Conservation (phyloP, 2,797 vertebrate genomes). For the Phalanger gymnotis region DNA sequence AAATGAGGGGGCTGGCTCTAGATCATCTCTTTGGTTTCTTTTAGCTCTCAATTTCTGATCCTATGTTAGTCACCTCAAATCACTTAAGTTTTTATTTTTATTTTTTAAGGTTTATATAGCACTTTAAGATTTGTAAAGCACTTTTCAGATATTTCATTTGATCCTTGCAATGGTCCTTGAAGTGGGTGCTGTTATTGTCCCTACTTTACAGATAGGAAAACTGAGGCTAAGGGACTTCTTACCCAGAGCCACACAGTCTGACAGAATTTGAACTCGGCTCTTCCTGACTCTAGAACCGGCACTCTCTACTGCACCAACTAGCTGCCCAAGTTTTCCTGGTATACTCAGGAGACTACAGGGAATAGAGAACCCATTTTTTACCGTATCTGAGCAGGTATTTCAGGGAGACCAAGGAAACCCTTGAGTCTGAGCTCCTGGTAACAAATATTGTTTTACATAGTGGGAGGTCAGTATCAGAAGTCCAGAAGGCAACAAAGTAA, state of each 20-base stretch:
- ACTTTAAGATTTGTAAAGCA: neutral
- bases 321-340: neutral
- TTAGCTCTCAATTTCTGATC: neutral
- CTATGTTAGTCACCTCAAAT: neutral
- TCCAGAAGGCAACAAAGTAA: neutral
- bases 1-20: neutral
- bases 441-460: slow-evolving; percentile 7
- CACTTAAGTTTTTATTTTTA: neutral
- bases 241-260: neutral
- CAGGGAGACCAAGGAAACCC: slow-evolving; percentile 36
- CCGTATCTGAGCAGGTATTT: neutral
- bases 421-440: neutral
- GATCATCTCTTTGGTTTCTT: neutral
- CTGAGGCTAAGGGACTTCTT: neutral
- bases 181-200: neutral
- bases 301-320: neutral
- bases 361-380: neutral
- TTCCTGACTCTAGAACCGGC: neutral
- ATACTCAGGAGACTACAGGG: neutral
- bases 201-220: neutral
- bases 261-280: neutral
- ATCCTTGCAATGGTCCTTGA: neutral
- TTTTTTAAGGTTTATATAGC: neutral
- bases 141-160: neutral
- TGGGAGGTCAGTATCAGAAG: neutral